Evolutionary conservation across 1,140 invertebrate genomes (phyloP).

Genomic region (Scaptomyza hsui): DNA sequence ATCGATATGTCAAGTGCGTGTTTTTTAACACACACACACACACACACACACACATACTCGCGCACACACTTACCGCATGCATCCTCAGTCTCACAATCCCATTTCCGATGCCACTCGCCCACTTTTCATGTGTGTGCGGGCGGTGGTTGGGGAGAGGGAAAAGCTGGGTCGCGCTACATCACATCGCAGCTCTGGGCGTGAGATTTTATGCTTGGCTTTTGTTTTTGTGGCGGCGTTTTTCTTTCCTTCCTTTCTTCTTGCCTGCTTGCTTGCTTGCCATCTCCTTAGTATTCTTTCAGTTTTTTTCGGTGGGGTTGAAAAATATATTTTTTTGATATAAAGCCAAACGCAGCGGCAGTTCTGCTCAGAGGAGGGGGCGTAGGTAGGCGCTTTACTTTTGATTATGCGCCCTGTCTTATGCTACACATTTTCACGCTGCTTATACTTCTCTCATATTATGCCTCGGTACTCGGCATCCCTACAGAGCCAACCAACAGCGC

Average conservation of each 20-base stretch:
- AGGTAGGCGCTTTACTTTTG: constrained; percentile 74
- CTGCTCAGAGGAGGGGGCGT: too few species aligned
- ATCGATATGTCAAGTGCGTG: constrained; percentile 62
- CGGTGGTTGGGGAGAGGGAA: too few species aligned
- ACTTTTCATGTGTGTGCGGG: constrained; percentile 1
- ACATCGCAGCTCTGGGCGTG: constrained; percentile 59
- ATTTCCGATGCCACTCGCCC: constrained; percentile 25
- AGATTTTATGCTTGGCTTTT: constrained; percentile 52
- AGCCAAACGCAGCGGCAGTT: constrained; percentile 1
- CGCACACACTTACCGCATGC: neutral
- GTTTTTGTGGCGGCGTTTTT: constrained; percentile 36
- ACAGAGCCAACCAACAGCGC: constrained; percentile 36
- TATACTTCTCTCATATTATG: constrained; percentile 32
- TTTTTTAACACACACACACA: constrained; percentile 7
- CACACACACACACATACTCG: neutral
- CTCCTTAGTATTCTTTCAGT: neutral
- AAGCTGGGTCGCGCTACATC: constrained; percentile 57
- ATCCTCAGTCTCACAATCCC: constrained; percentile 2
- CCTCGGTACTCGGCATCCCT: constrained; percentile 19
- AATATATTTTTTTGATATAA: constrained; percentile 3
- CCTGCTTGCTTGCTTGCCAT: too few species aligned
- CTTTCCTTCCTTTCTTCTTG: constrained; percentile 1
- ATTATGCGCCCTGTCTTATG: constrained; percentile 81
- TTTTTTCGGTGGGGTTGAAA: neutral
- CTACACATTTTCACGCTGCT: constrained; percentile 75